Conservation (phyloP, 2,113 vertebrate genomes). For the Perognathus longimembris region DNA sequence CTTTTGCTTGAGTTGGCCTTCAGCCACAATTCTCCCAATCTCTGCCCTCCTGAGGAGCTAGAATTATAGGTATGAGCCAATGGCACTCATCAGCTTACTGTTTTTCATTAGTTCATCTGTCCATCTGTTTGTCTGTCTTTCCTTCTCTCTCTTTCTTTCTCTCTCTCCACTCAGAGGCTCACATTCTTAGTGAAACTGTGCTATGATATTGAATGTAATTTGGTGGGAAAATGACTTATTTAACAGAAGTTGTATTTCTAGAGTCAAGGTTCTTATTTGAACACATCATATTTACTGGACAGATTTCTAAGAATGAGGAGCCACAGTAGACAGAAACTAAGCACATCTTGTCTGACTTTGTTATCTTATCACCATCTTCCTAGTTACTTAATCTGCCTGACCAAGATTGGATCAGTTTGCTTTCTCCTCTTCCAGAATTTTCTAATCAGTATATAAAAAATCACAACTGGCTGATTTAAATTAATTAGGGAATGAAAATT, state of each 20-base stretch:
- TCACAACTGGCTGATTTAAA: slow-evolving; percentile 47
- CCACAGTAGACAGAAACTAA: slow-evolving; percentile 16
- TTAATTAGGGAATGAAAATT: slow-evolving; percentile 35
- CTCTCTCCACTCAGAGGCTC: background rate
- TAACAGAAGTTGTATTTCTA: background rate
- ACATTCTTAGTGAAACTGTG: slow-evolving; percentile 20
- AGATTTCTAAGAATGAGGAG: background rate
- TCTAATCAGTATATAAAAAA: slow-evolving; percentile 41
- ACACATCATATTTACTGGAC: background rate
- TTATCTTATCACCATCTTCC: slow-evolving; percentile 40
- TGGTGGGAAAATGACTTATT: slow-evolving; percentile 46
- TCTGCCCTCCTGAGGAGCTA: too few relatives aligned
- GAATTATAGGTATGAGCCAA: too few relatives aligned
- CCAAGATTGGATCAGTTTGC: slow-evolving; percentile 19
- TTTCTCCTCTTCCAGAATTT: slow-evolving; percentile 15
- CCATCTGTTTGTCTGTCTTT: background rate
- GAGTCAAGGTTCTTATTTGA: background rate
- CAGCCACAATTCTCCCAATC: too few relatives aligned
- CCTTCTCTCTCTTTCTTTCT: background rate
- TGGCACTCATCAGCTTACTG: too few relatives aligned
- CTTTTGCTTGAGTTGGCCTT: too few relatives aligned
- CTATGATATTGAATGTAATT: background rate
- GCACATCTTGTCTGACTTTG: background rate
- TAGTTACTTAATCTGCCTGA: slow-evolving; percentile 27
- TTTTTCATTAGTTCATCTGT: too few relatives aligned